These are phyloP conservation scores for Andricus grossulariae DNA, from an alignment of 1,140 invertebrate genomes.

Conservation along the genomic window DNA sequence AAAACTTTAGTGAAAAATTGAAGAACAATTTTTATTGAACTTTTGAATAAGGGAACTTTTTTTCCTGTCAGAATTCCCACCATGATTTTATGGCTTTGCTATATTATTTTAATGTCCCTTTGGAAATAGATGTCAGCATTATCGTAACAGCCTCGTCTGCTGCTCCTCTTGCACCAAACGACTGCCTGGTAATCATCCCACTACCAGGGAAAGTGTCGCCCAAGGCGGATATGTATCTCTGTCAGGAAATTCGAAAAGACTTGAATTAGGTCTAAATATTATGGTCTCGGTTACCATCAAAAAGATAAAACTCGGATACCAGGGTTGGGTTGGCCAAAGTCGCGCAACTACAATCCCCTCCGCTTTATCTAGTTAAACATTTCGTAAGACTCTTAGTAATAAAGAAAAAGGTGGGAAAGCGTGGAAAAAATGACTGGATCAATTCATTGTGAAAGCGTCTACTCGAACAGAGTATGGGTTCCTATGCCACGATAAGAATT, in stretches of 20 bases:
- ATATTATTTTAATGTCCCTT: too few species aligned
- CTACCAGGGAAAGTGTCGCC: too few species aligned
- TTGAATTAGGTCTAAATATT: slow-evolving; percentile 37
- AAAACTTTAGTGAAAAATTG: slow-evolving; percentile 30
- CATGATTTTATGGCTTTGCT: too few species aligned
- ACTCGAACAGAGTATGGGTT: slow-evolving; percentile 29
- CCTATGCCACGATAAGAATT: slow-evolving; percentile 23
- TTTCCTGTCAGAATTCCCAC: too few species aligned
- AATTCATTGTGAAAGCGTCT: slow-evolving; percentile 37
- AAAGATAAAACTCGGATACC: slow-evolving; percentile 34
- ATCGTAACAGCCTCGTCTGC: too few species aligned
- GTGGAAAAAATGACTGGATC: too few species aligned
- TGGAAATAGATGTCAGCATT: too few species aligned
- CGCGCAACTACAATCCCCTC: too few species aligned
- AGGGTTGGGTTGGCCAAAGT: slow-evolving; percentile 22
- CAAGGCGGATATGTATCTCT: slow-evolving; percentile 46
- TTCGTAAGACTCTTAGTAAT: slow-evolving; percentile 25
- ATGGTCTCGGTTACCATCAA: slow-evolving; percentile 10
- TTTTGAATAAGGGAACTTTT: slow-evolving; percentile 11
- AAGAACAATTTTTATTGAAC: slow-evolving; percentile 9
- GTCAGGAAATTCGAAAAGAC: slow-evolving; percentile 46
- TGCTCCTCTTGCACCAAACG: too few species aligned
- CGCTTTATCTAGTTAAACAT: slow-evolving; percentile 27
- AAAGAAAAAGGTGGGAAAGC: too few species aligned
- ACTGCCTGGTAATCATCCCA: too few species aligned